phyloP scores from a whole-genome alignment of 2,888 invertebrate species.

The Buathra laborator region DNA sequence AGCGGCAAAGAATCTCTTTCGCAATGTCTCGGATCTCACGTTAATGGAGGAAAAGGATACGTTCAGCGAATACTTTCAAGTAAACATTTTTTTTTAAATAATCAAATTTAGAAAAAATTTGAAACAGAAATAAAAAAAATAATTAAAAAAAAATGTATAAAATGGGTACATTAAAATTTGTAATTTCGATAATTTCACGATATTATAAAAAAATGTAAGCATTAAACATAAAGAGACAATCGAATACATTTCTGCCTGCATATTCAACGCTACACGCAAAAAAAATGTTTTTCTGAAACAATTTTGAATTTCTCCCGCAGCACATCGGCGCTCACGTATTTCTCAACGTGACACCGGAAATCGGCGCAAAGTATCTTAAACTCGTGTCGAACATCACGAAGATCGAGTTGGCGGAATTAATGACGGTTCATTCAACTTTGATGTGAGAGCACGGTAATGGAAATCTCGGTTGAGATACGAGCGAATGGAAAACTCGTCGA shows the following conservation, averaged over 20 bases:
- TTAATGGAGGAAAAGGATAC: conserved; percentile 88
- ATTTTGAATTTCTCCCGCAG: conserved; percentile 85
- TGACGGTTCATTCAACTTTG: conserved; percentile 86
- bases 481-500: conserved; percentile 3
- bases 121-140: too few relatives aligned
- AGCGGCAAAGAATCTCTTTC: conserved; percentile 88
- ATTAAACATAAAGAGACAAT: too few relatives aligned
- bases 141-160: too few relatives aligned
- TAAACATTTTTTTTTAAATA: conserved; percentile 61
- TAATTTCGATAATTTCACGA: too few relatives aligned
- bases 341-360: conserved; percentile 87
- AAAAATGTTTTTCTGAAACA: conserved; percentile 28
- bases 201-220: too few relatives aligned
- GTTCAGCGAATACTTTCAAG: conserved; percentile 87
- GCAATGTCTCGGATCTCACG: conserved; percentile 88
- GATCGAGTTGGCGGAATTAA: conserved; percentile 87
- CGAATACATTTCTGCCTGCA: not conserved
- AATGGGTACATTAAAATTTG: too few relatives aligned
- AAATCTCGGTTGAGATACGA: conserved; percentile 10
- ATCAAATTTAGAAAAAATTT: too few relatives aligned
- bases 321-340: conserved; percentile 91
- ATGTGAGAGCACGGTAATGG: conserved; percentile 32
- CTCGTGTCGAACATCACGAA: conserved; percentile 88
- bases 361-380: conserved; percentile 88
- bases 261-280: not conserved